Conservation (phyloP, 2,797 vertebrate species). For the Choloepus didactylus region DNA sequence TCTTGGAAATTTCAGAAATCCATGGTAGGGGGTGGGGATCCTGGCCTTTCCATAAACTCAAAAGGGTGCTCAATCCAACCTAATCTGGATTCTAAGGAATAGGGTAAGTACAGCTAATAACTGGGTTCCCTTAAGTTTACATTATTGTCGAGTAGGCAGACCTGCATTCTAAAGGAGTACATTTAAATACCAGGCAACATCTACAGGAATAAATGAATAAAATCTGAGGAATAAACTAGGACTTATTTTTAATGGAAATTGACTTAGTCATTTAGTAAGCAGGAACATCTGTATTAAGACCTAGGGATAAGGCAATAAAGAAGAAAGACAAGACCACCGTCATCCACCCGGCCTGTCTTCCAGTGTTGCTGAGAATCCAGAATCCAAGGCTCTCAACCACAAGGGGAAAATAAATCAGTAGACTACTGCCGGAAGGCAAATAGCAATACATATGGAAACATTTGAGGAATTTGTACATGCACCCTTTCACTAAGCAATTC, state of each 20-base stretch:
- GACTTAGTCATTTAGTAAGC: neutral
- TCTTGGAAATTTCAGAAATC: neutral
- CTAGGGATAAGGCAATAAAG: neutral
- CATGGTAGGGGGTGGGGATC: neutral
- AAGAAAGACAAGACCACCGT: neutral
- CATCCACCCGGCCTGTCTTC: no score
- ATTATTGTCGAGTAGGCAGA: neutral
- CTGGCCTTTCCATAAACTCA: neutral
- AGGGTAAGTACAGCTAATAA: neutral
- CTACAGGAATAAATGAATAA: neutral
- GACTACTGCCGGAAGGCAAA: neutral
- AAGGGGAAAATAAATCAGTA: no score
- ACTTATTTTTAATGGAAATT: neutral
- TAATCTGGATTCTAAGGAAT: neutral
- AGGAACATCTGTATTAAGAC: neutral
- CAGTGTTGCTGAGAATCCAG: no score
- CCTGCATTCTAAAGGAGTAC: neutral
- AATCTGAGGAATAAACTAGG: constrained; percentile 18
- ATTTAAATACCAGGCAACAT: neutral
- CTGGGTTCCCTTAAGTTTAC: neutral
- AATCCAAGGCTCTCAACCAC: neutral
- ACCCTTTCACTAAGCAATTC: neutral
- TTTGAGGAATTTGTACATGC: neutral
- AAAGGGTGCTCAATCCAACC: neutral
- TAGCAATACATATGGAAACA: neutral